phyloP scores from a whole-genome alignment of 2,888 invertebrate genomes.

The Philonicus albiceps region DNA sequence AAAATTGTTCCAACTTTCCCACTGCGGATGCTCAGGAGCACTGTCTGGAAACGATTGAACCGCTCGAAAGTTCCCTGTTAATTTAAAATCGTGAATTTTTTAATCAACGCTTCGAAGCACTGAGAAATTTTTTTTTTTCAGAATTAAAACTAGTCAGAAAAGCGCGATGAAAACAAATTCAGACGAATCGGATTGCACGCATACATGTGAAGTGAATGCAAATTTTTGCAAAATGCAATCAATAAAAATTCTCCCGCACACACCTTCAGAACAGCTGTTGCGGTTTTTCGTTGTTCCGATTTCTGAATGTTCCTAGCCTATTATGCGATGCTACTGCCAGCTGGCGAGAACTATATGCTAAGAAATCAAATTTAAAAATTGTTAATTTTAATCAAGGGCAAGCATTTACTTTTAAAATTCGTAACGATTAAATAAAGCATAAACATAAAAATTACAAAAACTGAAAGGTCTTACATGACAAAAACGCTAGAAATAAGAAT shows the following conservation, averaged over 20 bases:
- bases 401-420: too few relatives aligned
- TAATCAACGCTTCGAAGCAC: background rate
- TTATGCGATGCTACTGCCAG: background rate
- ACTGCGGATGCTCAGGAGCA: background rate
- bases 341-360: background rate
- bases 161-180: background rate
- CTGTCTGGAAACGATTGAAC: background rate
- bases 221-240: background rate
- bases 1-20: background rate
- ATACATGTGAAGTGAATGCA: background rate
- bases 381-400: too few relatives aligned
- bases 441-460: too few relatives aligned
- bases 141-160: background rate
- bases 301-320: background rate
- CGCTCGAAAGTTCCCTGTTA: background rate
- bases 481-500: too few relatives aligned
- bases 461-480: too few relatives aligned
- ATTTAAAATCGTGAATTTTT: background rate
- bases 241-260: background rate
- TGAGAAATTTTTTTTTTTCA: background rate
- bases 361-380: background rate
- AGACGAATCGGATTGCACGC: background rate
- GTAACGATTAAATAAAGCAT: too few relatives aligned
- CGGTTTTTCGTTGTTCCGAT: background rate
- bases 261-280: background rate